Conservation (phyloP, 2,113 vertebrate species). For the Nicator chloris region DNA sequence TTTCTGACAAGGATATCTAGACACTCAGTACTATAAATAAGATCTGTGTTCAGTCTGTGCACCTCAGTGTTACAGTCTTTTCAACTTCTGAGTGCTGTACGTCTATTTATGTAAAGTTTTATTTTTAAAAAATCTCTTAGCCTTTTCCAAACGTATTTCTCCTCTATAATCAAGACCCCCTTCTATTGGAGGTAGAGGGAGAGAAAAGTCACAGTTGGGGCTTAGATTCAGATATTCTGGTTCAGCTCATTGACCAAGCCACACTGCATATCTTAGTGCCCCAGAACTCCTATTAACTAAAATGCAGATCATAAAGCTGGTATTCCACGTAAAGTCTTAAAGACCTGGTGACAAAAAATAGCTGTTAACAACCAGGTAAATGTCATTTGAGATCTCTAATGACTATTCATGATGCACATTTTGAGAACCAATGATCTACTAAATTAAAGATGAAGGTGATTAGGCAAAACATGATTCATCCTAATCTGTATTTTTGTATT, state of each 20-base stretch:
- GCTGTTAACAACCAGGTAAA: neutral
- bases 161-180: neutral
- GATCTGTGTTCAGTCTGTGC: neutral
- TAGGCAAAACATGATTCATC: neutral
- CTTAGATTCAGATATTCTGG: neutral
- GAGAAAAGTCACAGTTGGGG: neutral
- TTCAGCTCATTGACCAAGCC: neutral
- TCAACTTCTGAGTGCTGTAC: neutral
- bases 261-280: neutral
- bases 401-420: neutral
- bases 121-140: neutral
- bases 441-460: slow-evolving; percentile 5
- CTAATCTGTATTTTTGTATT: neutral
- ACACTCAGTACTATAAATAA: neutral
- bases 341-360: neutral
- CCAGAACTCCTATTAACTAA: neutral
- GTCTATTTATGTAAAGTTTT: neutral
- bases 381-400: neutral
- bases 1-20: neutral
- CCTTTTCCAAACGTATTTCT: neutral
- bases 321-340: neutral
- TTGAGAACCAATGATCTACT: neutral
- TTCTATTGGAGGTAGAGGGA: neutral
- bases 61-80: neutral
- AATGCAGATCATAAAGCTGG: neutral